Evolutionary conservation across 2,888 invertebrate species (phyloP), one percentile per base, ranked within the genome.

Genomic region (Archips xylosteana): DNA sequence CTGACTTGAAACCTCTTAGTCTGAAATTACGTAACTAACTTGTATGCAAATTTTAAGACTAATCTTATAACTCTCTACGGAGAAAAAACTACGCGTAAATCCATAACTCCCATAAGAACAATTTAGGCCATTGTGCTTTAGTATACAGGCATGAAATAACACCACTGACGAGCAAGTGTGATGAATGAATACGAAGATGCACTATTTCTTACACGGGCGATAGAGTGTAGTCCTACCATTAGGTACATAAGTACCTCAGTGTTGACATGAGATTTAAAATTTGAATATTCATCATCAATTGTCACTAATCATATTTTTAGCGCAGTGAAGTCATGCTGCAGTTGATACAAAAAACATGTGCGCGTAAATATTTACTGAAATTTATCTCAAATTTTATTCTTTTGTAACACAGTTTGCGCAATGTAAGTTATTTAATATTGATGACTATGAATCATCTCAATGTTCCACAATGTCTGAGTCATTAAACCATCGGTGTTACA

Each of bases 371-470:
- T 62, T 61, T 59, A 54, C 69, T 49, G 15, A 54, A 54, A 54
- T 15, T 54, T 51, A 51, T 49, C 36, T n/a, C 34, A 5, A 47
- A 70, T 13, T 62, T n/a, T 54, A 57, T 64, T 45, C 70, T 34
- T 49, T 32, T 32, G 57, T 32, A 32, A 23, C 57, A 57, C 23
- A 39, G n/a, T 49, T 71, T 65, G 5, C 64, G 59, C 15, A 70
- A 70, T 23, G 57, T 59, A 59, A 10, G 10, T 13, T 65, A 59
- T 59, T 59, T 23, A 64, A 57, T 45, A 64, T 60, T 60, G 23
- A 49, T 39, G 47, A 47, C 23, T 57, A 32, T 71, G 70, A 71
- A 36, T 71, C 70, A 65, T 59, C 57, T 47, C 23, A 34, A 70
- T 49, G 59, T 70, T 64, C 63, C 70, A 34, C 36, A 49, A 59